Base-by-base conservation (phyloP, 2,113 vertebrate species). In the Eptesicus fuscus region DNA sequence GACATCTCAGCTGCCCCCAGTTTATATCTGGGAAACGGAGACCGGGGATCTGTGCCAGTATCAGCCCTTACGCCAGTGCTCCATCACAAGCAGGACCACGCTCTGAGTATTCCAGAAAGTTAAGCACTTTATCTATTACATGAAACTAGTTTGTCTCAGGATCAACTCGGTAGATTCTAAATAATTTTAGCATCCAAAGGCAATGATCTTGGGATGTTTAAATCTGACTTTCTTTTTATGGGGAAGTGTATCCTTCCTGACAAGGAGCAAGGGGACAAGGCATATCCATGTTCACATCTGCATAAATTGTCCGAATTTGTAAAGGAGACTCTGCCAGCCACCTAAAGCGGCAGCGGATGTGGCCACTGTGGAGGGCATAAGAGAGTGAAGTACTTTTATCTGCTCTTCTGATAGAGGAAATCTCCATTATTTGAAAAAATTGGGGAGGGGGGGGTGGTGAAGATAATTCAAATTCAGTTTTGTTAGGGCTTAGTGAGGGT, bases 341-440 rank as follows among this genome's bases (percentile, higher is more conserved):
- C 76, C 13, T 63, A 7, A 65, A 12, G n/a, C 30, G 37, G 28
- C 7, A 51, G 13, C 44, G 9, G 40, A 10, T 23, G 9, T 56
- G 71, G 61, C 44, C 86, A 35, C 32, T 53, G 22, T 18, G 20
- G 30, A 63, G n/a, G 74, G 9, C 4, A 20, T 28, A 69, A 70
- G 32, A 83, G 40, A 87, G 7, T 79, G 47, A 73, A 65, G 30
- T 93, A 25, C 44, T 76, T 51, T 30, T 37, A 65, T 76, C 4
- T 23, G 37, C 32, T 63, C 92, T 94, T 96, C 49, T 63, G 12
- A 95, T 77, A 73, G 42, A 93, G n/a, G 18, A 93, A 51, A 77
- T 87, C 88, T 92, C 61, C 73, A 56, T 67, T 91, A 67, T 71
- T 95, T 82, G 35, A 65, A 40, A 44, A 49, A 88, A 30, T 47